Evolutionary conservation across 2,113 vertebrate species (phyloP), one percentile per base, ranked within the genome.

Genomic region (Oryzias melastigma): DNA sequence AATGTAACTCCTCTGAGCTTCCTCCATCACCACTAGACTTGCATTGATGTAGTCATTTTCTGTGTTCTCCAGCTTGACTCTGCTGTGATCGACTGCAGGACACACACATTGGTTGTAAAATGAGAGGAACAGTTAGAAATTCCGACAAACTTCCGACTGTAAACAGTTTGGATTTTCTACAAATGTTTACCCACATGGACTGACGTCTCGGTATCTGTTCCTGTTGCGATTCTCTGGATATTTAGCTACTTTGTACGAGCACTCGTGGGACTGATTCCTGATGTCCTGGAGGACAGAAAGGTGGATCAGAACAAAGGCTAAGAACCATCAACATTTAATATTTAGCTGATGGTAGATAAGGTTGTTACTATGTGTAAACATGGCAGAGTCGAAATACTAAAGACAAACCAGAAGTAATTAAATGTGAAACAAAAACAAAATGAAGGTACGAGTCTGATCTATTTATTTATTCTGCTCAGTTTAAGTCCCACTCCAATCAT

Each of bases 1-100:
- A 85, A 99, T 95, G 78, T 98, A 99, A 42, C 81, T 94, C 86
- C 96, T 94, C 87, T 95, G 92, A 19, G 94, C 96, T 92, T 98
- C 96, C 77, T 97, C 95, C 91, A 94, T 92, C 62, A 93, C 88
- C 19, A 97, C 93, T 68, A 97, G 88, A 79, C 96, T 98, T 70
- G 96, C 96, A 63, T 99, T 99, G 86, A 99, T 99, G 84, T 98
- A 99, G 88, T 98, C 96, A 77, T 98, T 98, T 14, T 99, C 96
- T 0, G 92, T 81, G 72, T 90, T 95, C 65, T 95, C 92, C 61
- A 98, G 89, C 81, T 94, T 98, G 73, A 99, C 95, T 58, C 95
- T 94, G 81, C 97, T 99, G 84, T 99, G 96, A 82, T 99, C 96
- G 89, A 96, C 97, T 99, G 66, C 45, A 64, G 52, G 44, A 16